Conservation (phyloP, 2,888 invertebrate species). For the Marronus borbonicus region DNA sequence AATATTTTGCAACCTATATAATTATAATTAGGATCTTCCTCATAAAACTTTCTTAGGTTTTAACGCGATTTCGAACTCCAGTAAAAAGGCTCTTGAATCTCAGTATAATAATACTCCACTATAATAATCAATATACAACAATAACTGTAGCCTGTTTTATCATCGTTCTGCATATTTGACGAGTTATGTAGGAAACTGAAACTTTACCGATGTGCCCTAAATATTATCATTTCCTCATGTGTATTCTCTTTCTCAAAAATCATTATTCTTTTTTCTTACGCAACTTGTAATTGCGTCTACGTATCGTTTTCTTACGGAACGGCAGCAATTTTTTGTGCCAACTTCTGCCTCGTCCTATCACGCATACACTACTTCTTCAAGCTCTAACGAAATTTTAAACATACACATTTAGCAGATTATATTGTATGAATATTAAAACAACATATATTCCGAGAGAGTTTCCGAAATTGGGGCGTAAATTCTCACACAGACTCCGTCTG, state of each 20-base stretch:
- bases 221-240: constrained; percentile 14
- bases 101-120: no score
- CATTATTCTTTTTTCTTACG: constrained; percentile 17
- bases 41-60: no score
- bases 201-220: not conserved
- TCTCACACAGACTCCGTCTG: constrained; percentile 51
- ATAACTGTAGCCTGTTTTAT: no score
- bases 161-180: no score
- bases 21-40: no score
- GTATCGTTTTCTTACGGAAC: constrained; percentile 23
- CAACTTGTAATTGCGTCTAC: constrained; percentile 30
- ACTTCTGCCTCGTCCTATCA: constrained; percentile 27
- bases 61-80: no score
- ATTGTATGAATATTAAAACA: constrained; percentile 45
- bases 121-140: no score
- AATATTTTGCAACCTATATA: no score
- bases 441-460: constrained; percentile 44
- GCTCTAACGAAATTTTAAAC: constrained; percentile 39
- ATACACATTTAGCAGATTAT: constrained; percentile 43
- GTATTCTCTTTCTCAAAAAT: constrained; percentile 17
- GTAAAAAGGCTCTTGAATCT: no score
- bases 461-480: constrained; percentile 52
- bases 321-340: constrained; percentile 31
- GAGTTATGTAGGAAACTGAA: not conserved
- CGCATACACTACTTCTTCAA: constrained; percentile 19